Conservation (phyloP, 2,113 vertebrate genomes). For the Saiga tatarica region DNA sequence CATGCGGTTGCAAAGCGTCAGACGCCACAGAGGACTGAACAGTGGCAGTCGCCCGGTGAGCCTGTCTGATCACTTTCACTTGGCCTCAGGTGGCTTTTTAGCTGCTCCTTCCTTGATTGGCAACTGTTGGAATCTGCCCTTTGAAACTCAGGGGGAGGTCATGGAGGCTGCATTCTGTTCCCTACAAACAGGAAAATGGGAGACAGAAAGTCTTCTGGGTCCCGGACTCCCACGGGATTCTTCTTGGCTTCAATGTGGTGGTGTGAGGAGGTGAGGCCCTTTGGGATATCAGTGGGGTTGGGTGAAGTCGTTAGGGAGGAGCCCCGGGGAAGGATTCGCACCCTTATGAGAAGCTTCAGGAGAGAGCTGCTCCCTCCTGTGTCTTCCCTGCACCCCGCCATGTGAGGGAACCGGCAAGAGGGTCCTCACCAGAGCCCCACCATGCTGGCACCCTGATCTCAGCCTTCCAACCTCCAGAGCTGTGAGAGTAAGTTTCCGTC, state of each 20-base stretch:
- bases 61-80: neutral
- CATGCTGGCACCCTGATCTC: neutral
- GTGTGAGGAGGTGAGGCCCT: neutral
- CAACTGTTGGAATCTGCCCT: neutral
- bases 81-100: neutral
- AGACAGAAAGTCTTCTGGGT: neutral
- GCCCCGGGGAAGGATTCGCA: rapidly evolving
- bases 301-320: neutral
- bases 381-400: neutral
- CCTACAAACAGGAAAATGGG: neutral
- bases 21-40: neutral
- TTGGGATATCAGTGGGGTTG: neutral
- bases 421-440: neutral
- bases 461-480: neutral
- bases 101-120: neutral
- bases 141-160: neutral
- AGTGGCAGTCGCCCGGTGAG: neutral
- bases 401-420: neutral
- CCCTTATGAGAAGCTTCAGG: neutral
- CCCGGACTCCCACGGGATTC: neutral
- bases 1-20: rapidly evolving
- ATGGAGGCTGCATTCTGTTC: neutral
- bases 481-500: neutral
- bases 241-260: neutral
- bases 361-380: neutral